Conservation (phyloP, 2,797 vertebrate genomes). For the Acrossocheilus wenchowensis region DNA sequence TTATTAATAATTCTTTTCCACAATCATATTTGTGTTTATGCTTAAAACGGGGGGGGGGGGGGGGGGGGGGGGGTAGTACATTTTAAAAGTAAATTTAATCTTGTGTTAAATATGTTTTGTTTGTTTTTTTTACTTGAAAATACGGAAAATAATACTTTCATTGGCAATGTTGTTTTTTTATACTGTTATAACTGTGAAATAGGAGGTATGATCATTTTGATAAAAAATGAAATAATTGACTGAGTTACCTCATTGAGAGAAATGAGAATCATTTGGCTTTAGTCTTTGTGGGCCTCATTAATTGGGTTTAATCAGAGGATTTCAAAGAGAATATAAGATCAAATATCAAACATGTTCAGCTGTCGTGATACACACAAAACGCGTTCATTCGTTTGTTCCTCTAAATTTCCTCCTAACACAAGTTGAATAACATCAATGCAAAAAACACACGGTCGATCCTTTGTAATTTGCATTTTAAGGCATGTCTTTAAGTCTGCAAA, state of each 20-base stretch:
- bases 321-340: constrained; percentile 72
- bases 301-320: constrained; percentile 66
- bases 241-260: constrained; percentile 44
- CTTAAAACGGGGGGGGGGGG: not conserved
- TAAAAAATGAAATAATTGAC: constrained; percentile 6
- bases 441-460: constrained; percentile 51
- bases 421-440: constrained; percentile 62
- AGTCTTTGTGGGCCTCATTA: constrained; percentile 72
- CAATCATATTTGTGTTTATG: not conserved
- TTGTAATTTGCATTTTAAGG: constrained; percentile 67
- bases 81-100: not conserved
- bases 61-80: not conserved
- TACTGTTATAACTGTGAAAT: not conserved
- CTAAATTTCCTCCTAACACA: constrained; percentile 66
- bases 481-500: constrained; percentile 58
- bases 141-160: not conserved
- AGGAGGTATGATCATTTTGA: constrained; percentile 3
- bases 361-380: constrained; percentile 52
- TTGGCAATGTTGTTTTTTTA: not conserved
- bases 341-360: constrained; percentile 59
- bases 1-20: not conserved
- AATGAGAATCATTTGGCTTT: constrained; percentile 53
- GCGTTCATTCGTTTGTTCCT: constrained; percentile 71
- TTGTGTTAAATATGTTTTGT: no score
- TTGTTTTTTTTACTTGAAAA: not conserved